A percentile compares a stretch with the other conserved stretches of the same genome.
These are phyloP conservation scores for Caenorhabditis sp. DNA, from an alignment of 2,888 invertebrate species.

Conservation along the genomic window DNA sequence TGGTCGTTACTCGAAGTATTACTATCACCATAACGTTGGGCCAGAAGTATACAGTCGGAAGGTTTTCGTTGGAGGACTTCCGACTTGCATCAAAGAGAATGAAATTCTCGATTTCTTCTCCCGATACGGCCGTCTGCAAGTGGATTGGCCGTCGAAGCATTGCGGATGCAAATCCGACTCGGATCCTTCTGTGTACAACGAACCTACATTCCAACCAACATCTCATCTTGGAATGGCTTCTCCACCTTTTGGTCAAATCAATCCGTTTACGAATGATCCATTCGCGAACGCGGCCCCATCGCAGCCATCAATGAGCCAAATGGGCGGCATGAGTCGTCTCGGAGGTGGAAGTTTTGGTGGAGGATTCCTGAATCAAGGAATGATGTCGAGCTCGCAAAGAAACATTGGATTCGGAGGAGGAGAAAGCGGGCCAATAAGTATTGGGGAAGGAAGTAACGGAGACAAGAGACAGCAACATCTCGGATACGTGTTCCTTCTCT, in stretches of 20 bases:
- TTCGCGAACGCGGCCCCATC: too few relatives aligned
- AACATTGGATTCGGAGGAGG: conserved; percentile 13
- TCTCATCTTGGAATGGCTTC: conserved; percentile 47
- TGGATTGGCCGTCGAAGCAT: conserved; percentile 97
- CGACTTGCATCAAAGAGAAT: conserved; percentile 98
- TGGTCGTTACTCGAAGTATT: conserved; percentile 65
- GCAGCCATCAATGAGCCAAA: background rate
- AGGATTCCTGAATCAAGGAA: conserved; percentile 20
- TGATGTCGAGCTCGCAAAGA: conserved; percentile 1
- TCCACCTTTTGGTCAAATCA: conserved; percentile 61
- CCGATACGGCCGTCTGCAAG: conserved; percentile 96
- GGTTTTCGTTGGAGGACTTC: conserved; percentile 97
- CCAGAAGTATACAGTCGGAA: conserved; percentile 87
- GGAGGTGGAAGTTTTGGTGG: background rate
- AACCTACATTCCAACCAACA: conserved; percentile 21
- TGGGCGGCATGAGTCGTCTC: background rate
- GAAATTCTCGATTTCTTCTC: conserved; percentile 98
- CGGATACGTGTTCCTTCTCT: conserved; percentile 86
- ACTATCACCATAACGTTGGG: conserved; percentile 71
- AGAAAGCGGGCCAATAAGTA: background rate
- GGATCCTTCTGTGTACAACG: conserved; percentile 92
- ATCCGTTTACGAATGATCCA: conserved; percentile 48
- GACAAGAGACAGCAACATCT: conserved; percentile 58
- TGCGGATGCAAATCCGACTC: conserved; percentile 60
- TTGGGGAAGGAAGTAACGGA: conserved; percentile 15